Evolutionary conservation across 2,888 invertebrate species (phyloP).

Genomic region (Drosophila ustulata): DNA sequence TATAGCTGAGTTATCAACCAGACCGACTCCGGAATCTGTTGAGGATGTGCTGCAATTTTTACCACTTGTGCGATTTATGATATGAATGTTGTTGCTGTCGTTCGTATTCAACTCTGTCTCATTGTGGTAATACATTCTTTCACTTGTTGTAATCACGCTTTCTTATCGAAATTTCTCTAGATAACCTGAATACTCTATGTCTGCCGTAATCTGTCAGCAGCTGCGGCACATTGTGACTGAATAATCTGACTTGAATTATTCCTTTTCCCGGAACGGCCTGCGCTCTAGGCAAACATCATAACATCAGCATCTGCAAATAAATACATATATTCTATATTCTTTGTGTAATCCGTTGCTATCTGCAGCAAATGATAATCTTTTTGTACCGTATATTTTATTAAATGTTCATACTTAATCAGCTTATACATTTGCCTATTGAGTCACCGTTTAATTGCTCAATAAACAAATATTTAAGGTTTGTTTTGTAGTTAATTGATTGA

Average conservation of each 20-base stretch:
- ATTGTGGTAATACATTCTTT: slow-evolving; percentile 72
- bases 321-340: slow-evolving; percentile 8
- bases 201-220: slow-evolving; percentile 9
- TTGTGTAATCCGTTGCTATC: neutral
- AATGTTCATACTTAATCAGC: neutral
- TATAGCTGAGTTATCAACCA: slow-evolving; percentile 73
- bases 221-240: slow-evolving; percentile 14
- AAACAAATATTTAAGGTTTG: slow-evolving; percentile 4
- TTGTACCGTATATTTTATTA: neutral
- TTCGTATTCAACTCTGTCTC: slow-evolving; percentile 63
- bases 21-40: slow-evolving; percentile 83
- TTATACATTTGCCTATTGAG: slow-evolving; percentile 3
- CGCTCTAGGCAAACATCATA: slow-evolving; percentile 54
- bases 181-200: neutral
- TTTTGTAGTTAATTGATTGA: slow-evolving; percentile 20
- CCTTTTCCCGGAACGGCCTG: slow-evolving; percentile 17
- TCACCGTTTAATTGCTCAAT: slow-evolving; percentile 9
- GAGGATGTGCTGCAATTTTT: slow-evolving; percentile 80
- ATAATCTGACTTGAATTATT: slow-evolving; percentile 2
- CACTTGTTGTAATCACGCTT: slow-evolving; percentile 11
- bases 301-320: slow-evolving; percentile 62
- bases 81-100: slow-evolving; percentile 44
- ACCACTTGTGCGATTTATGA: slow-evolving; percentile 57
- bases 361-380: neutral
- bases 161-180: slow-evolving; percentile 6